Conservation (phyloP, 2,888 invertebrate species). For the Laspeyria flexula region DNA sequence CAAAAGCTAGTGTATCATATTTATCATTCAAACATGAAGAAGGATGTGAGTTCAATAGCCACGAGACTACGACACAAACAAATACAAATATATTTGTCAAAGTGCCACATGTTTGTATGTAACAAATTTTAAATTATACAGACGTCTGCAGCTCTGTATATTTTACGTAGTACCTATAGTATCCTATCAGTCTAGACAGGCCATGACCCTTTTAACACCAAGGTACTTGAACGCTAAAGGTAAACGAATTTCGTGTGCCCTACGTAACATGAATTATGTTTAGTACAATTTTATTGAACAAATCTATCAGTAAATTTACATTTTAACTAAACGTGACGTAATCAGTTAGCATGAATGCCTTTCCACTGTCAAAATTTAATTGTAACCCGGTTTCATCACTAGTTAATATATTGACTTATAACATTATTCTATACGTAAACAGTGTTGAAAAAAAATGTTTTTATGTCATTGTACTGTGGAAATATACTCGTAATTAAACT, state of each 20-base stretch:
- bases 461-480: too few species aligned
- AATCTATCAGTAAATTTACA: too few species aligned
- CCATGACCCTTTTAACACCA: slow-evolving; percentile 65
- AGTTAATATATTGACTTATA: too few species aligned
- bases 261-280: neutral
- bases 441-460: too few species aligned
- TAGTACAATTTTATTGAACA: neutral
- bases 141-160: slow-evolving; percentile 70
- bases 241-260: slow-evolving; percentile 30
- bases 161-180: slow-evolving; percentile 57
- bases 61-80: slow-evolving; percentile 1
- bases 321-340: too few species aligned
- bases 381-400: too few species aligned
- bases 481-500: too few species aligned
- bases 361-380: too few species aligned
- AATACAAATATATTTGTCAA: slow-evolving; percentile 3
- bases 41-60: neutral
- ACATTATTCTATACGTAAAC: too few species aligned
- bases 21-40: neutral
- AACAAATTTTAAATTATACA: slow-evolving; percentile 33
- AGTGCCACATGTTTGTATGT: neutral
- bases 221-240: slow-evolving; percentile 38
- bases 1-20: too few species aligned
- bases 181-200: slow-evolving; percentile 81
- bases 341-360: too few species aligned